Conservation (phyloP, 1,140 invertebrate genomes). For the Melanaphis sacchari region DNA sequence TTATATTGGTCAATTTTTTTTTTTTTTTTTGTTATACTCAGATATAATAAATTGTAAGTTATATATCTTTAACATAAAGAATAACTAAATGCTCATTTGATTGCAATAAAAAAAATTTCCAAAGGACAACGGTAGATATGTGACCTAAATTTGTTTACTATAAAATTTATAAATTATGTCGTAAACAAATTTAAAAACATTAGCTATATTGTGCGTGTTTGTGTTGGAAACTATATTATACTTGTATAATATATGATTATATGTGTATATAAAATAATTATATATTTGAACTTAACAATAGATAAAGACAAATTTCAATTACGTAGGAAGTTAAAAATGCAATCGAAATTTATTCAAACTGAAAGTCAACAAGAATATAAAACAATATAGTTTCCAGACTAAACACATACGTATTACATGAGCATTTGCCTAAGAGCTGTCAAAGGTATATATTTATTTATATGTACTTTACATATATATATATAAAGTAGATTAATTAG, state of each 20-base stretch:
- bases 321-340: background rate
- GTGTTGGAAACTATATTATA: background rate
- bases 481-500: background rate
- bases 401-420: background rate
- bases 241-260: background rate
- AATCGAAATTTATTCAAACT: background rate
- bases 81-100: background rate
- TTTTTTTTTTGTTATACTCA: background rate
- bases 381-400: conserved; percentile 19
- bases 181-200: background rate
- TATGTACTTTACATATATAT: background rate
- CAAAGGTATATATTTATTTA: background rate
- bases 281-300: background rate
- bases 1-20: background rate
- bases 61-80: background rate
- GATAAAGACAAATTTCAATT: background rate
- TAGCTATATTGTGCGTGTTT: background rate
- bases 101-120: background rate
- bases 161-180: background rate
- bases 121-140: background rate
- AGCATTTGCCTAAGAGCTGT: background rate
- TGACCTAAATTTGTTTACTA: background rate
- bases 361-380: background rate
- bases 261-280: background rate
- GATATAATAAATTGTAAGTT: background rate